These are phyloP conservation scores for Microcebus murinus DNA, from an alignment of 2,113 vertebrate genomes.

Conservation along the genomic window DNA sequence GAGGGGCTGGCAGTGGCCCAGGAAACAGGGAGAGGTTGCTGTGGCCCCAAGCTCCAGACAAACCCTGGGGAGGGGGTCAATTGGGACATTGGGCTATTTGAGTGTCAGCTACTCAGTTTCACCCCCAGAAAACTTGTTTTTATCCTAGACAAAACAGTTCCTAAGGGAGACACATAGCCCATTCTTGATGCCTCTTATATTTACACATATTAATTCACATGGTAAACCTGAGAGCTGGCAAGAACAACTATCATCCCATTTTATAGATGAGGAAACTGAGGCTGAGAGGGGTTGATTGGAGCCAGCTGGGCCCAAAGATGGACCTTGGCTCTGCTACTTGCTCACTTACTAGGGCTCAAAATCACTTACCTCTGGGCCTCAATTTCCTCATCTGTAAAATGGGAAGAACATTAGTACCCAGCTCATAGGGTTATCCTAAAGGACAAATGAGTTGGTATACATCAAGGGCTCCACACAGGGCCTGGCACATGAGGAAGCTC, in stretches of 20 bases:
- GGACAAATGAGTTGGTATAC: background rate
- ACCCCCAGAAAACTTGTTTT: slow-evolving; percentile 41
- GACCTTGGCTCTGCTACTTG: background rate
- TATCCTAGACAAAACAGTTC: background rate
- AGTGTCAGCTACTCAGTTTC: background rate
- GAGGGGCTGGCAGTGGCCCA: slow-evolving; percentile 68
- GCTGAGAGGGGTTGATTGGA: background rate
- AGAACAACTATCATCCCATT: background rate
- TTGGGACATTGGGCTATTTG: background rate
- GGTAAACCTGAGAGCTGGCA: background rate
- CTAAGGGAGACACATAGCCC: background rate
- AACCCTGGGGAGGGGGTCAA: slow-evolving; percentile 40
- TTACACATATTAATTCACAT: background rate
- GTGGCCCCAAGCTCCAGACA: slow-evolving; percentile 46
- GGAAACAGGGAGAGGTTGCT: background rate
- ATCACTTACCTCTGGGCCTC: background rate
- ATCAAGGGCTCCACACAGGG: background rate
- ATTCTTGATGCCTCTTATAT: background rate
- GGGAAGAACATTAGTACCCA: background rate
- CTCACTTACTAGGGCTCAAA: background rate
- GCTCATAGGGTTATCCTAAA: background rate
- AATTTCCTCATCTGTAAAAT: background rate
- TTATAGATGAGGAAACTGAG: slow-evolving; percentile 40
- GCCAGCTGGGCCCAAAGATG: background rate
- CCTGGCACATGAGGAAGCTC: background rate